Evolutionary conservation across 1,140 invertebrate genomes (phyloP).

Genomic region (Cherax quadricarinatus): DNA sequence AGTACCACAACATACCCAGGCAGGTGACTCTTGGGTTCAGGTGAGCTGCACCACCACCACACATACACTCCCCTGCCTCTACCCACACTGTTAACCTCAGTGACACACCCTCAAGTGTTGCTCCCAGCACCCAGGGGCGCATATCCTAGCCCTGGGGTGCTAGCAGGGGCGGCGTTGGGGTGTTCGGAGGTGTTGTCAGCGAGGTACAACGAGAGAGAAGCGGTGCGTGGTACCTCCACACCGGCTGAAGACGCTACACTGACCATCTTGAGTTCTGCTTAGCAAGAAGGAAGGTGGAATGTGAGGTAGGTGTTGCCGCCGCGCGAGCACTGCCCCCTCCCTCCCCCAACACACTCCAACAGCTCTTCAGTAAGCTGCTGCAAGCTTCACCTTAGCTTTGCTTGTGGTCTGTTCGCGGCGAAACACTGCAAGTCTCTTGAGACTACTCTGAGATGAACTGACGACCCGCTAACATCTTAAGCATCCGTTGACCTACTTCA

Average conservation of each 20-base stretch:
- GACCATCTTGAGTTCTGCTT: slow-evolving; percentile 22
- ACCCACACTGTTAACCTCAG: not conserved
- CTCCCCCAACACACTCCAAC: not conserved
- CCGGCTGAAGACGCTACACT: slow-evolving; percentile 29
- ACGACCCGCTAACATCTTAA: too few relatives aligned
- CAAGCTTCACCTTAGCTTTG: not conserved
- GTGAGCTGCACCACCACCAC: not conserved
- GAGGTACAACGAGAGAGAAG: not conserved
- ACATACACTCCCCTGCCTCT: not conserved
- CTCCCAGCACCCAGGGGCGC: not conserved
- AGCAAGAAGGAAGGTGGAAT: slow-evolving; percentile 39
- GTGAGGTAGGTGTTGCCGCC: slow-evolving; percentile 28
- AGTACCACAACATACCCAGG: slow-evolving; percentile 26
- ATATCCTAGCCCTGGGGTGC: not conserved
- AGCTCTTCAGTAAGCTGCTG: not conserved
- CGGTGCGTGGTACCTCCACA: slow-evolving; percentile 23
- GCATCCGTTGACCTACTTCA: too few relatives aligned
- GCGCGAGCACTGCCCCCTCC: slow-evolving; percentile 11
- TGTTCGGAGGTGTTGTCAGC: not conserved
- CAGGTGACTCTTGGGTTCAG: slow-evolving; percentile 18
- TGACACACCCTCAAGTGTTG: not conserved
- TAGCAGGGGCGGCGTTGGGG: not conserved
- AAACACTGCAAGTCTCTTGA: too few relatives aligned
- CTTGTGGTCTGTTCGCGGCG: too few relatives aligned
- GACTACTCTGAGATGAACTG: too few relatives aligned